Evolutionary conservation across 2,113 vertebrate genomes (phyloP).

Genomic region (Pelecanus crispus): DNA sequence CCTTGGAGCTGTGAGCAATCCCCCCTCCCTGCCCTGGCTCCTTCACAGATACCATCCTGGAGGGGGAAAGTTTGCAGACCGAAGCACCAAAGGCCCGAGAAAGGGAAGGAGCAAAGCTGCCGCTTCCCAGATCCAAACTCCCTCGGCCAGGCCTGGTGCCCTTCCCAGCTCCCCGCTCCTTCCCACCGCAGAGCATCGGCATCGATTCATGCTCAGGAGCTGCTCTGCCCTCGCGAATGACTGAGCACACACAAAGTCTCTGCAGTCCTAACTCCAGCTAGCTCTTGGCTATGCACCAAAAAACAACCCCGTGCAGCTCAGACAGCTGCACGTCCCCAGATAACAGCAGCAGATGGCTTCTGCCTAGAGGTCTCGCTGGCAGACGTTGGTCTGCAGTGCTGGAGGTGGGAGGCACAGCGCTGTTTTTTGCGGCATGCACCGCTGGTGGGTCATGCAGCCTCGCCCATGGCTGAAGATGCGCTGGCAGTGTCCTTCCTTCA

Average conservation of each 20-base stretch:
- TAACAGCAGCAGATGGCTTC: slow-evolving; percentile 36
- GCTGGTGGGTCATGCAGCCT: background rate
- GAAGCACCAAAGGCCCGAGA: background rate
- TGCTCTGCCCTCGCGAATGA: background rate
- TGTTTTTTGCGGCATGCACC: background rate
- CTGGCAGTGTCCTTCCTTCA: background rate
- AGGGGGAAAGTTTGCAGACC: background rate
- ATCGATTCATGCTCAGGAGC: accelerated
- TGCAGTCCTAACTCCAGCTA: slow-evolving; percentile 1
- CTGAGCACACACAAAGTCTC: background rate
- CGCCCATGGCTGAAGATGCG: accelerated
- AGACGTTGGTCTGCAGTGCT: background rate
- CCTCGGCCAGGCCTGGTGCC: background rate
- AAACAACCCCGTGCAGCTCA: background rate
- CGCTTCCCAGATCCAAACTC: background rate
- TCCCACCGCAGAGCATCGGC: accelerated
- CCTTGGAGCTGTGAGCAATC: background rate
- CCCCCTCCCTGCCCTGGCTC: background rate
- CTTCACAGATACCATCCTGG: background rate
- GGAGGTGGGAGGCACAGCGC: background rate
- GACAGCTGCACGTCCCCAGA: background rate
- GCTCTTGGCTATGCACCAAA: slow-evolving; percentile 18
- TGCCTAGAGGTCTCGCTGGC: slow-evolving; percentile 2
- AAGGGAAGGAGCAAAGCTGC: background rate
- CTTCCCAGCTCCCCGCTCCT: background rate